Evolutionary conservation across 2,113 vertebrate species (phyloP), one percentile per base, ranked within the genome.

Genomic region (Benitochromis conjunctus): DNA sequence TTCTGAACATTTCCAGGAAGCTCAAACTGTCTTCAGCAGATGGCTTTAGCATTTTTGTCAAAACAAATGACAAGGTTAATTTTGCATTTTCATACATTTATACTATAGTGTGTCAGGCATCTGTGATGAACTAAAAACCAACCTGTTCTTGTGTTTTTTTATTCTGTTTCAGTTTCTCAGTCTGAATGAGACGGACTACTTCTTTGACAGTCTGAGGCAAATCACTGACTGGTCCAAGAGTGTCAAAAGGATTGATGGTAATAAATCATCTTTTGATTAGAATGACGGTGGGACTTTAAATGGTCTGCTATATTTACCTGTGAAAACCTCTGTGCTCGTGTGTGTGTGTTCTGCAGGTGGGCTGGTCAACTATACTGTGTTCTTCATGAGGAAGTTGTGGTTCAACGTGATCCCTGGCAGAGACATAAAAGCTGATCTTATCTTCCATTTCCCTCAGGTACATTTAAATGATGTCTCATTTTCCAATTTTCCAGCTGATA

Each of bases 341-440:
- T 46, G 53, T 53, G 18, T 56, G 13, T 79, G 71, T 80, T 86
- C 43, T 69, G 77, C 81, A 97, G 97, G 95, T 29, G 94, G 88
- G 19, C 36, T 94, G 3, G 69, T 91, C 55, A 96, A 79, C 7
- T 99, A 99, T 82, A 62, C 95, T 29, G 97, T 99, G 62, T 97
- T 97, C 92, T 99, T 99, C 93, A 98, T 99, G 98, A 96, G 98
- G 94, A 99, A 99, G 91, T 84, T 99, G 66, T 99, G 99, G 99
- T 96, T 99, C 62, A 98, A 94, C 2, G 96, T 98, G 41, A 41
- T 79, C 82, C 99, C 98, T 5, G 99, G 98, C 53, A 98, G 97
- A 91, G 98, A 99, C 60, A 7, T 95, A 48, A 96, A 97, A 55
- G 98, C 98, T 2, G 99, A 99, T 88, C 94, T 94, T 41, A 97